These are phyloP conservation scores for Calephelis virginiensis DNA, from an alignment of 1,140 invertebrate species.

Conservation along the genomic window DNA sequence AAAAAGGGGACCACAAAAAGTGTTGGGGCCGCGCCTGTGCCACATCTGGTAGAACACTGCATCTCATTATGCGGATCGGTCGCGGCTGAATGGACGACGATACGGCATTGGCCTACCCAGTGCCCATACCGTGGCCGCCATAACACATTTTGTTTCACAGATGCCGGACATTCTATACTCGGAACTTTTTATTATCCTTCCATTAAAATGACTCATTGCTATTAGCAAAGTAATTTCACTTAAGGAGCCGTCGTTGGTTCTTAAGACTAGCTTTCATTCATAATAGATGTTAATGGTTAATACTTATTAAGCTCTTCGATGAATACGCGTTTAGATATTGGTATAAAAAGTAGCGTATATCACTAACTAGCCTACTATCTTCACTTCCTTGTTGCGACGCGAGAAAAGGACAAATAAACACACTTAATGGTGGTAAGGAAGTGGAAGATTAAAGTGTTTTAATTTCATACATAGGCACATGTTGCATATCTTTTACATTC, in stretches of 20 bases:
- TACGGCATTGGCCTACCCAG: conserved; percentile 37
- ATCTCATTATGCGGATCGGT: conserved; percentile 70
- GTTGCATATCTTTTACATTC: no score
- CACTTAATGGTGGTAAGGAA: no score
- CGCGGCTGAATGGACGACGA: conserved; percentile 47
- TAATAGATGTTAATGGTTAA: background rate
- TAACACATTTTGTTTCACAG: conserved; percentile 14
- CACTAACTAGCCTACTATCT: no score
- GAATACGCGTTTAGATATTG: no score
- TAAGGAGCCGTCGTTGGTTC: no score
- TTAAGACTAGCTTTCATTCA: background rate
- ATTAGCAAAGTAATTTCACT: background rate
- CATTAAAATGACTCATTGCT: conserved; percentile 1
- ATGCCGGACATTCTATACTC: conserved; percentile 18
- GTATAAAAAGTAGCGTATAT: no score
- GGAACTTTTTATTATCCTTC: conserved; percentile 26
- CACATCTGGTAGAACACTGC: conserved; percentile 72
- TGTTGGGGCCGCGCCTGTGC: conserved; percentile 63
- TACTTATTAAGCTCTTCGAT: no score
- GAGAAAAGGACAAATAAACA: no score
- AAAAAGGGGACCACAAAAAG: conserved; percentile 64
- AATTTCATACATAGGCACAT: no score
- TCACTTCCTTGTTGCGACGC: no score
- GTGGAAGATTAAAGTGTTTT: no score
- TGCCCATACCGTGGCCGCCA: conserved; percentile 24